Evolutionary conservation across 2,888 invertebrate genomes (phyloP).

Genomic region (Prenolepis imparis): DNA sequence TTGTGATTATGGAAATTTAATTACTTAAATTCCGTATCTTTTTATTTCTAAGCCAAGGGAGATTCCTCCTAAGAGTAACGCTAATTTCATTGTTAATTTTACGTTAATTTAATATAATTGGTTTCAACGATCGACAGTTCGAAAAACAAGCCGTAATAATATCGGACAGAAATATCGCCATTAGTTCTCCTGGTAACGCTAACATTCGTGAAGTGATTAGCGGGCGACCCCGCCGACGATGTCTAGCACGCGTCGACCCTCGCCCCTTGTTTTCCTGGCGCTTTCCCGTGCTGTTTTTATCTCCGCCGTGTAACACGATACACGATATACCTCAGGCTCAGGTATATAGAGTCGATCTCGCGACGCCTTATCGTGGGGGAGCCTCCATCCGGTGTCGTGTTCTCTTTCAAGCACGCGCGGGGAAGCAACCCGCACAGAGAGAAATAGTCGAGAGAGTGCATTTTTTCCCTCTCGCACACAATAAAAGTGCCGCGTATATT

Average conservation of each 20-base stretch:
- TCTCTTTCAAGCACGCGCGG: slow-evolving; percentile 58
- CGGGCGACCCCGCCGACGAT: background rate
- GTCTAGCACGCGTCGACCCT: slow-evolving; percentile 55
- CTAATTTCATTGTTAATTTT: background rate
- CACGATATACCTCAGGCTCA: slow-evolving; percentile 62
- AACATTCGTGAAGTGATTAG: slow-evolving; percentile 45
- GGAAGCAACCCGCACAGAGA: slow-evolving; percentile 53
- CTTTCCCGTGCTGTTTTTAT: slow-evolving; percentile 68
- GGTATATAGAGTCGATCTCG: slow-evolving; percentile 68
- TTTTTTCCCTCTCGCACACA: slow-evolving; percentile 32
- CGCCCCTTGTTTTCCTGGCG: slow-evolving; percentile 62
- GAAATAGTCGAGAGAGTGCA: slow-evolving; percentile 11
- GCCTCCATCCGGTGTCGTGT: slow-evolving; percentile 75
- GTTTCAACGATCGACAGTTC: slow-evolving; percentile 5
- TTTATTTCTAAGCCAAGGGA: background rate
- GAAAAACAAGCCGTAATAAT: slow-evolving; percentile 7
- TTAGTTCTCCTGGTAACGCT: background rate
- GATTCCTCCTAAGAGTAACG: no score
- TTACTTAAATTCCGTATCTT: background rate
- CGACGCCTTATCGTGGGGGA: slow-evolving; percentile 73
- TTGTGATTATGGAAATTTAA: background rate
- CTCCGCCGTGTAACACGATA: slow-evolving; percentile 67
- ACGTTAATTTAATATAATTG: background rate
- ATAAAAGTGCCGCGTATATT: slow-evolving; percentile 47
- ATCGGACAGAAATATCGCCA: slow-evolving; percentile 3